Conservation (phyloP, 53 echinoderm and acorn worm species). For the Stichopus horrens region DNA sequence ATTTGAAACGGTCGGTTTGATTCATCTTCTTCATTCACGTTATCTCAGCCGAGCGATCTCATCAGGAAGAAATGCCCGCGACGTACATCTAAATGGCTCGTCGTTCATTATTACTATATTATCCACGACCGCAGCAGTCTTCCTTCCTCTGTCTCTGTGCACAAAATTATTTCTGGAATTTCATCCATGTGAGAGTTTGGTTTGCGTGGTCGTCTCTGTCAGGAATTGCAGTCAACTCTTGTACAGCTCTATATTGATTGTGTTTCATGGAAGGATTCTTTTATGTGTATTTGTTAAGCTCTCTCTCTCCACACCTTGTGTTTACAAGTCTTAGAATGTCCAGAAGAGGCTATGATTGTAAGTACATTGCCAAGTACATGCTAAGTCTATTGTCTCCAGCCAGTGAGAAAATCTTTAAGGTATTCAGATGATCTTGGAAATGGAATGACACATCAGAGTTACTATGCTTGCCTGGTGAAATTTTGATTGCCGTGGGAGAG, state of each 20-base stretch:
- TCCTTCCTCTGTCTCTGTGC: background rate
- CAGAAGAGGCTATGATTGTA: background rate
- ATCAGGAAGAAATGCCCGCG: too few relatives aligned
- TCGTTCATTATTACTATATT: too few relatives aligned
- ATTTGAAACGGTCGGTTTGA: too few relatives aligned
- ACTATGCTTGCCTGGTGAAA: background rate
- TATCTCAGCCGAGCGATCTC: too few relatives aligned
- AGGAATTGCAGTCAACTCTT: background rate
- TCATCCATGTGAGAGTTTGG: slow-evolving; percentile 5
- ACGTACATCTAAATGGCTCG: too few relatives aligned
- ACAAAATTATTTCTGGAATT: slow-evolving; percentile 37
- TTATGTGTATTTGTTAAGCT: slow-evolving; percentile 11
- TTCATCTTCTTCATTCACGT: too few relatives aligned
- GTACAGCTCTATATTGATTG: background rate
- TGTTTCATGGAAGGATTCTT: background rate
- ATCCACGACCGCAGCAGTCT: too few relatives aligned
- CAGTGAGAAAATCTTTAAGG: too few relatives aligned
- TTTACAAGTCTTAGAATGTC: background rate
- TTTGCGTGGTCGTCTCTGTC: background rate
- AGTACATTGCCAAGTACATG: too few relatives aligned
- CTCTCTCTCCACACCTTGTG: background rate
- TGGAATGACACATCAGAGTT: too few relatives aligned
- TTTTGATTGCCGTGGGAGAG: background rate
- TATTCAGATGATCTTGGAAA: too few relatives aligned
- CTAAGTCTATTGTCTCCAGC: too few relatives aligned